Evolutionary conservation across 2,888 invertebrate genomes (phyloP), one percentile per base, ranked within the genome.

Genomic region (Agrochola lychnidis): DNA sequence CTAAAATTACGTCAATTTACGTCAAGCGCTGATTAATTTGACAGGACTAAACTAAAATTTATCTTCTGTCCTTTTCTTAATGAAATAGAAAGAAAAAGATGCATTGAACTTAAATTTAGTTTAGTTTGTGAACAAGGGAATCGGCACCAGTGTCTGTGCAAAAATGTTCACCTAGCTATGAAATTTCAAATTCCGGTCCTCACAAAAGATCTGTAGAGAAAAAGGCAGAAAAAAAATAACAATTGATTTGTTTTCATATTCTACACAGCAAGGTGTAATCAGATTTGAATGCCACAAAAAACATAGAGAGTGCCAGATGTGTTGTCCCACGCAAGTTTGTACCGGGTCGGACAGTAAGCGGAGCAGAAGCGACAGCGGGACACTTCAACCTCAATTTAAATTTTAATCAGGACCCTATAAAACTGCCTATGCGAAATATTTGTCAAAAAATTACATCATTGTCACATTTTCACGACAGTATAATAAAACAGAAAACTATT

Each of bases 211-310:
- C 25, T 4, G 2, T 10, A 56, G 25, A 64, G 42, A 53, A 67
- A 70, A 7, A 22, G 9, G 6, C 1, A 30, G 9, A 25, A 48
- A 7, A 30, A 30, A 70, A 73, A 81, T 70, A 84, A 81, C 70
- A 76, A 81, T 69, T 84, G 63, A 63, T 84, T 62, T 69, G 68
- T 72, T 76, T 78, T 75, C 57, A 72, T 76, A 78, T 70, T 63
- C 53, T 25, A 62, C 53, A 59, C 72, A 87, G 76, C 69, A 70
- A 77, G 81, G 40, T 72, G 59, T 78, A 78, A 87, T 87, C 79
- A 76, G 81, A 81, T 86, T 81, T 77, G 67, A 77, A 79, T 80
- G 30, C 73, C 70, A 73, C 73, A 79, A 79, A 73, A 83, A 76
- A 71, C 73, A 83, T 66, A 79, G 61, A 73, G 67, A 72, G 61